phyloP scores from a whole-genome alignment of 2,888 invertebrate genomes.

The Harpagoxenus sublaevis region DNA sequence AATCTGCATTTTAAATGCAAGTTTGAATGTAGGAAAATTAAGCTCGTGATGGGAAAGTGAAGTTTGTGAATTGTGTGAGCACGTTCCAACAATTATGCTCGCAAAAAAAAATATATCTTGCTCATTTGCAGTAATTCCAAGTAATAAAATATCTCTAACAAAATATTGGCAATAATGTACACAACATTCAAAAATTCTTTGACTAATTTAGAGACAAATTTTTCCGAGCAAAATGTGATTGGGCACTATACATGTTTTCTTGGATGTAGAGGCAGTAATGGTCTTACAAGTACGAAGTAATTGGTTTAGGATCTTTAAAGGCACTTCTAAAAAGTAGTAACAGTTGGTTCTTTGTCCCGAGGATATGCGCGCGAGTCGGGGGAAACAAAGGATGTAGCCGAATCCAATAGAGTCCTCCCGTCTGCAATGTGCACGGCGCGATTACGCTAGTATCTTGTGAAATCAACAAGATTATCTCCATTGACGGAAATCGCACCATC shows the following conservation, averaged over 20 bases:
- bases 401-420: slow-evolving; percentile 73
- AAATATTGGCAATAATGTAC: slow-evolving; percentile 14
- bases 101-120: not conserved
- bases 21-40: slow-evolving; percentile 20
- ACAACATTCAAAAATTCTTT: not conserved
- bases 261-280: not conserved
- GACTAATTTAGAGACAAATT: not conserved
- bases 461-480: slow-evolving; percentile 76
- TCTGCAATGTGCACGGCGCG: slow-evolving; percentile 58
- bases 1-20: slow-evolving; percentile 30
- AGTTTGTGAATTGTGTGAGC: slow-evolving; percentile 1
- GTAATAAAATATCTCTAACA: slow-evolving; percentile 11
- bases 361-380: slow-evolving; percentile 62
- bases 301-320: slow-evolving; percentile 36
- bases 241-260: not conserved
- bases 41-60: not conserved
- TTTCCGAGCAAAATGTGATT: not conserved
- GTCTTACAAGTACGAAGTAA: not conserved
- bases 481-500: slow-evolving; percentile 69
- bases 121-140: slow-evolving; percentile 21
- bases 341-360: slow-evolving; percentile 72
- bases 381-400: slow-evolving; percentile 70
- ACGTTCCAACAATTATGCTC: slow-evolving; percentile 14
- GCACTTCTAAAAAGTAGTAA: slow-evolving; percentile 64
- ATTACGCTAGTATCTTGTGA: slow-evolving; percentile 68